phyloP scores from a whole-genome alignment of 2,888 invertebrate species.

The Stenolophus ochropezus region DNA sequence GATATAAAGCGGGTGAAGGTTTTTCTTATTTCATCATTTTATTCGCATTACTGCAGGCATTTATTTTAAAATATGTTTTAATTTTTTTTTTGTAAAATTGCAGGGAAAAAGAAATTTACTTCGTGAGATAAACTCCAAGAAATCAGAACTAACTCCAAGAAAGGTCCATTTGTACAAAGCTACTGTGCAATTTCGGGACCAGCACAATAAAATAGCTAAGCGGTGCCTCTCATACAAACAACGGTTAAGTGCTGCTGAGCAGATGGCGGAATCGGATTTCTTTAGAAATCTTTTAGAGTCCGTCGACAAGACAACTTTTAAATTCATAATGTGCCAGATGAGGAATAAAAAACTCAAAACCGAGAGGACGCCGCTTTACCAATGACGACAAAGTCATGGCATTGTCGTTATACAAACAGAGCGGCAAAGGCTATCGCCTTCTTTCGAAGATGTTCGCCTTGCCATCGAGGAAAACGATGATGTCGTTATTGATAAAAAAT shows the following conservation, averaged over 20 bases:
- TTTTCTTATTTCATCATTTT: too few relatives aligned
- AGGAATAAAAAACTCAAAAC: not conserved
- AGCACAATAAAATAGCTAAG: too few relatives aligned
- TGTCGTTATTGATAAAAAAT: not conserved
- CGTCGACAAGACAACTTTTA: not conserved
- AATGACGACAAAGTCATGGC: slow-evolving; percentile 27
- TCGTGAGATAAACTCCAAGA: too few relatives aligned
- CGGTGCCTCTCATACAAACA: slow-evolving; percentile 10
- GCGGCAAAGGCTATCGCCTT: slow-evolving; percentile 8
- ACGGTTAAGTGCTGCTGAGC: not conserved
- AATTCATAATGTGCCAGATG: slow-evolving; percentile 14
- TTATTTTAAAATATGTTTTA: too few relatives aligned
- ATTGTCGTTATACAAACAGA: slow-evolving; percentile 7
- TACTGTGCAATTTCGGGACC: too few relatives aligned
- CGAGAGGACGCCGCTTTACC: not conserved
- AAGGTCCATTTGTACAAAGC: too few relatives aligned
- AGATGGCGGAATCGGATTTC: not conserved
- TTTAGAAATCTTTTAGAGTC: not conserved
- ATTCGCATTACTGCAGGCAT: too few relatives aligned
- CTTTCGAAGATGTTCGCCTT: slow-evolving; percentile 20
- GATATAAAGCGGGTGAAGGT: too few relatives aligned
- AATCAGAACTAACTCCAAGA: too few relatives aligned
- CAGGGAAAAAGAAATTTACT: too few relatives aligned
- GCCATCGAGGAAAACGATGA: slow-evolving; percentile 33
- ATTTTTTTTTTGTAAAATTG: too few relatives aligned